Evolutionary conservation across 2,797 vertebrate genomes (phyloP).

Genomic region (Acanthurus lineatus): DNA sequence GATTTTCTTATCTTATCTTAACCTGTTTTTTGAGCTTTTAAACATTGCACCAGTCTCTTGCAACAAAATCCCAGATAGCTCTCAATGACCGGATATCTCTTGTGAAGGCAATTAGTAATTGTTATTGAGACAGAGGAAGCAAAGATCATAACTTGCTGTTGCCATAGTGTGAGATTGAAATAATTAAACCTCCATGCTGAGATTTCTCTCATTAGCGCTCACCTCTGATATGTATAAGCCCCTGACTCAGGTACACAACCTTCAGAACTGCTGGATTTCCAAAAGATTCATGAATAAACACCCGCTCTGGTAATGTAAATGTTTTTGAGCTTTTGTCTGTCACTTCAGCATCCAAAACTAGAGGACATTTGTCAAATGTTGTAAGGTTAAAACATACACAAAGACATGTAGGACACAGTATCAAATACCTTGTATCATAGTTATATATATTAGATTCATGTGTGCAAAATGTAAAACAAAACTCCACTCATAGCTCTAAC

Average conservation of each 20-base stretch:
- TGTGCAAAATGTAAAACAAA: conserved; percentile 1
- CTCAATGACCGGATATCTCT: conserved; percentile 38
- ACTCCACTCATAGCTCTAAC: not conserved
- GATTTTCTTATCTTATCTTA: not conserved
- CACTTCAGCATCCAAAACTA: not conserved
- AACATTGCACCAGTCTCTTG: not conserved
- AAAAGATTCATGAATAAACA: not conserved
- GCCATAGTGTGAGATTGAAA: conserved; percentile 58
- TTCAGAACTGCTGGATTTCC: conserved; percentile 16
- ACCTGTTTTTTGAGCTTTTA: not conserved
- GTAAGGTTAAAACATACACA: not conserved
- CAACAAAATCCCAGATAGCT: conserved; percentile 14
- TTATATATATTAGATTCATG: not conserved
- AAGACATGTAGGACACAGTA: not conserved
- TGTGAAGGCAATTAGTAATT: conserved; percentile 63
- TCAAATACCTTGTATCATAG: not conserved
- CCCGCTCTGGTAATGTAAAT: conserved; percentile 5
- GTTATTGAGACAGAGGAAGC: conserved; percentile 50
- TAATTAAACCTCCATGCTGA: conserved; percentile 67
- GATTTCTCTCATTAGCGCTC: conserved; percentile 64
- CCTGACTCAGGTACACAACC: conserved; percentile 31
- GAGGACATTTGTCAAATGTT: not conserved
- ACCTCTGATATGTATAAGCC: conserved; percentile 42
- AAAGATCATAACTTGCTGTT: conserved; percentile 55
- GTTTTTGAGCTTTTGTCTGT: conserved; percentile 5